Percentiles rank a stretch among this genome's conserved stretches.
Conservation (phyloP, 2,888 invertebrate genomes). For the Crioceris asparagi region DNA sequence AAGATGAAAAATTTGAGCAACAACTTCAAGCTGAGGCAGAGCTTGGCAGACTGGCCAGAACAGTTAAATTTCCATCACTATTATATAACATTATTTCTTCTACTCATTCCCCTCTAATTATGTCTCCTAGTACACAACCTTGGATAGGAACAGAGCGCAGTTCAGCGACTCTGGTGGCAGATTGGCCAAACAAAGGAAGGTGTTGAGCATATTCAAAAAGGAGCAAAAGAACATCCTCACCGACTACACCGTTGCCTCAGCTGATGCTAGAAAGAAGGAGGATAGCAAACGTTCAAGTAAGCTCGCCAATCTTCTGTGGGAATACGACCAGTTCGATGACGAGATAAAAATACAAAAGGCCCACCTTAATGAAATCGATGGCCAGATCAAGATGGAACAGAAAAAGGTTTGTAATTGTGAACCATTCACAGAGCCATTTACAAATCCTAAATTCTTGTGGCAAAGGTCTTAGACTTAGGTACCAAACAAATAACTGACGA, state of each 20-base stretch:
- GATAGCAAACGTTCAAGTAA: constrained; percentile 44
- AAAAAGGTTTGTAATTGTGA: constrained; percentile 15
- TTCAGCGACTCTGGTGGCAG: constrained; percentile 49
- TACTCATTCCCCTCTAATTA: neutral
- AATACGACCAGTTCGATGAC: constrained; percentile 42
- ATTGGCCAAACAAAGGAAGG: constrained; percentile 49
- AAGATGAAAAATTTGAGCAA: constrained; percentile 53
- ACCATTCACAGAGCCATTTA: neutral
- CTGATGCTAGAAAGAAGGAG: constrained; percentile 45
- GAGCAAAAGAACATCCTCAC: constrained; percentile 55
- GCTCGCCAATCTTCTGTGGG: constrained; percentile 43
- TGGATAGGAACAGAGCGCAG: constrained; percentile 64
- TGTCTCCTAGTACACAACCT: constrained; percentile 40
- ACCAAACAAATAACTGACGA: constrained; percentile 35
- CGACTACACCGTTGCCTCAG: constrained; percentile 50
- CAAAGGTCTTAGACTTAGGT: constrained; percentile 18
- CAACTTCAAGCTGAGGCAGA: constrained; percentile 70
- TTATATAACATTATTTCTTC: neutral
- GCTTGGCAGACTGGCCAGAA: constrained; percentile 60
- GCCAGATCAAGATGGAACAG: constrained; percentile 36
- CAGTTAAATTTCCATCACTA: constrained; percentile 27
- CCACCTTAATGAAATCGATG: constrained; percentile 40
- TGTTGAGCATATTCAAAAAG: constrained; percentile 48
- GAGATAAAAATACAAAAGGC: constrained; percentile 33
- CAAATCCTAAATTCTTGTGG: neutral